Conservation (phyloP, 35 echinoderm and acorn worm genomes). For the Acanthaster planci region DNA sequence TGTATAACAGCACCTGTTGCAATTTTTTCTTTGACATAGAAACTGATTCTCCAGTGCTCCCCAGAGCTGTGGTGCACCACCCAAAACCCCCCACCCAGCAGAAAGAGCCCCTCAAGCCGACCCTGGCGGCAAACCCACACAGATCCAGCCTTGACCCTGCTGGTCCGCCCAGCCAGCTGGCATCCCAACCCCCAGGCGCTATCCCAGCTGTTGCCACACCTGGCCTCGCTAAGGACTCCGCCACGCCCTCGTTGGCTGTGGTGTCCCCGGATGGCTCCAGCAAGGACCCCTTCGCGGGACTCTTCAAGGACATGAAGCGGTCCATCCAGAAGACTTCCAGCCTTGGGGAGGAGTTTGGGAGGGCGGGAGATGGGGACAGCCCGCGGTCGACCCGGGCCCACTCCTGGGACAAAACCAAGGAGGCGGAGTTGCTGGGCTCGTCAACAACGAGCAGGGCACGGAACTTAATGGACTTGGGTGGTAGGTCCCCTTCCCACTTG, state of each 20-base stretch:
- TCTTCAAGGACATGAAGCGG: conserved; percentile 56
- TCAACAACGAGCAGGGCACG: background rate
- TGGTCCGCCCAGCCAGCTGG: background rate
- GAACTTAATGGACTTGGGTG: conserved; percentile 14
- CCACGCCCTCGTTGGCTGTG: background rate
- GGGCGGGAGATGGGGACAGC: background rate
- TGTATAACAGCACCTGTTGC: background rate
- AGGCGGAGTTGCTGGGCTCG: background rate
- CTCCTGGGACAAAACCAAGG: conserved; percentile 17
- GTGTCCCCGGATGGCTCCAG: background rate
- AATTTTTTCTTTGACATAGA: background rate
- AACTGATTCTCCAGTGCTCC: background rate
- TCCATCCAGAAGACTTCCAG: conserved; percentile 37
- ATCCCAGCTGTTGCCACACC: background rate
- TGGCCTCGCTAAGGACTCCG: conserved; percentile 32
- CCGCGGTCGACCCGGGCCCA: conserved; percentile 37
- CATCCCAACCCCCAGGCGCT: background rate
- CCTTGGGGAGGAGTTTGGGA: conserved; percentile 5
- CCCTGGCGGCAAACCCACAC: background rate
- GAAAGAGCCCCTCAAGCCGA: background rate
- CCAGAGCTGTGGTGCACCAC: background rate
- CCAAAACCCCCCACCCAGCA: background rate
- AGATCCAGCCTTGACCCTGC: background rate
- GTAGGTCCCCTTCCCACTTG: background rate
- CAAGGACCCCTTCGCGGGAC: conserved; percentile 63